Evolutionary conservation across 2,888 invertebrate genomes (phyloP), one percentile per base, ranked within the genome.

Genomic region (Meloe dianella): DNA sequence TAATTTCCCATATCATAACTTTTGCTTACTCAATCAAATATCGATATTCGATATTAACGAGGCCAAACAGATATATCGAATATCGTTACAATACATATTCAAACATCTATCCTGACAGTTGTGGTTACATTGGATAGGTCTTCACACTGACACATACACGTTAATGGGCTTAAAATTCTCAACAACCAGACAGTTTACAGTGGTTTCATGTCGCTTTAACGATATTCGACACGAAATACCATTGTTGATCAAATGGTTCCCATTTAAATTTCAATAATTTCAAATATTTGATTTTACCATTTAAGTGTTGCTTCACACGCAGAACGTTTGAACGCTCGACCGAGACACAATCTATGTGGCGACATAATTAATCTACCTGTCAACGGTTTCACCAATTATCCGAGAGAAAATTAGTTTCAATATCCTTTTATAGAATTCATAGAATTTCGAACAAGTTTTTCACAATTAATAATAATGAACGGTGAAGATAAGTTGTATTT

Each of bases 1-100:
- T 80, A 82, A 82, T 81, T 82, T 83, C 82, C 80, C 83, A 83
- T 81, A 83, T 82, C 80, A 81, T 81, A 81, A 82, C 80, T 79
- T 78, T 79, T 77, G 77, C 77, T 76, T 75, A 78, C 74, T 77
- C 76, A 77, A 80, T 79, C 78, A 75, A 76, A 79, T 72, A 72
- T 73, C 67, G 74, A 73, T 70, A 77, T 75, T 65, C 72, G 74
- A 77, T 77, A 77, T 74, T 65, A 60, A 66, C 70, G 62, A 66
- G 65, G 64, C 61, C 64, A 64, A 29, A 54, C 10, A n/a, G n/a
- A 29, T 63, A 70, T 68, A 68, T 67, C 70, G 63, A 30, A 63
- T 65, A 65, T 64, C 69, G 61, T 69, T 59, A 64, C 57, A 51
- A 58, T 66, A 29, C 60, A 57, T 20, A 47, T 47, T 9, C 47